Evolutionary conservation across 2,797 vertebrate genomes (phyloP).

Genomic region (Pelodytes ibericus): DNA sequence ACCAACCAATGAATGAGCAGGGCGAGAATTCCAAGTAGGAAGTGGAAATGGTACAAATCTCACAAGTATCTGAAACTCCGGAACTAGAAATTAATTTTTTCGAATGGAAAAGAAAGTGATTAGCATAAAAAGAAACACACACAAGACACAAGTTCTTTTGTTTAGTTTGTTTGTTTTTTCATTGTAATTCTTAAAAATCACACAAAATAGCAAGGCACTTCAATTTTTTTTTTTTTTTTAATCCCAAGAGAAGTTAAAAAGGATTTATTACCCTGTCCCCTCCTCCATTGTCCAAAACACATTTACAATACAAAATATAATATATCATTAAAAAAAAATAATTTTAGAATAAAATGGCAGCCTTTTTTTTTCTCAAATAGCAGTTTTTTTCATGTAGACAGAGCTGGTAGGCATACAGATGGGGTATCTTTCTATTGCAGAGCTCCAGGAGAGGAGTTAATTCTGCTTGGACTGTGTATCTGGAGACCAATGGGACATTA

Average conservation of each 20-base stretch:
- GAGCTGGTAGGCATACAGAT: no score
- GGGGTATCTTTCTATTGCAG: no score
- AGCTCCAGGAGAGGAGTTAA: no score
- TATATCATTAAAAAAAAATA: constrained; percentile 48
- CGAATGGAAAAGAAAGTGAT: not conserved
- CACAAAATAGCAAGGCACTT: constrained; percentile 52
- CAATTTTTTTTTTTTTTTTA: constrained; percentile 7
- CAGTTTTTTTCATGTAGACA: constrained; percentile 30
- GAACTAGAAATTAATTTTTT: no score
- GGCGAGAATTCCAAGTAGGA: no score
- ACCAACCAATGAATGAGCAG: no score
- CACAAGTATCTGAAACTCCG: no score
- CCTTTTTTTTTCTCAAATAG: constrained; percentile 12
- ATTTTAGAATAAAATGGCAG: constrained; percentile 34
- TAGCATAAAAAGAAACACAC: not conserved
- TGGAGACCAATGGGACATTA: no score
- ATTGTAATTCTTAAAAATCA: constrained; percentile 52
- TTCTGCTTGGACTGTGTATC: no score
- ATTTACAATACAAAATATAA: constrained; percentile 55
- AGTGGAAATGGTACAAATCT: no score
- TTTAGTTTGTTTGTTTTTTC: constrained; percentile 34
- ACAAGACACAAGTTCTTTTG: constrained; percentile 32
- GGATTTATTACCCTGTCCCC: constrained; percentile 34
- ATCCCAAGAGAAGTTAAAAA: constrained; percentile 30
- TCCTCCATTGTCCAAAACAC: constrained; percentile 29